Conservation (phyloP, 2,113 vertebrate species). For the Anolis carolinensis region DNA sequence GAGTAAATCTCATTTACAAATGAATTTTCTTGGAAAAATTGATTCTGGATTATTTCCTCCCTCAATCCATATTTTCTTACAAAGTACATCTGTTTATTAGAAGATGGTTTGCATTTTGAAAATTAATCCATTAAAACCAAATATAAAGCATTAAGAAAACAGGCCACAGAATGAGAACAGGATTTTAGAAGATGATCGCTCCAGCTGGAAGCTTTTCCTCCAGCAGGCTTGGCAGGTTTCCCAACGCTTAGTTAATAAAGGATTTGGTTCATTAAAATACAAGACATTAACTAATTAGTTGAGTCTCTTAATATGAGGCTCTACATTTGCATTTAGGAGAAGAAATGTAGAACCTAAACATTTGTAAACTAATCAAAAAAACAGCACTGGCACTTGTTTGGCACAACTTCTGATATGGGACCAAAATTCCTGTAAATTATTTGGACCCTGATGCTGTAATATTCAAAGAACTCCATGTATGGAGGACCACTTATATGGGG, state of each 20-base stretch:
- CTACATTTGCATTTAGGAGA: slow-evolving; percentile 25
- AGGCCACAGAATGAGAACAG: slow-evolving; percentile 19
- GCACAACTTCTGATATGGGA: background rate
- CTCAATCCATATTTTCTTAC: slow-evolving; percentile 9
- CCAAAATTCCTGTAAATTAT: background rate
- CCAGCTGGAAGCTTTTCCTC: slow-evolving; percentile 20
- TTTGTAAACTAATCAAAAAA: background rate
- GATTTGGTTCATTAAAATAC: slow-evolving; percentile 40
- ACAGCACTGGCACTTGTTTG: background rate
- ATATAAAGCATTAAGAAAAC: slow-evolving; percentile 10
- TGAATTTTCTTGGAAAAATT: background rate
- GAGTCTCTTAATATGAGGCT: slow-evolving; percentile 17
- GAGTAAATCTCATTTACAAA: background rate
- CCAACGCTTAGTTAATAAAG: slow-evolving; percentile 30
- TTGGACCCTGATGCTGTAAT: background rate
- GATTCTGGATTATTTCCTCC: background rate
- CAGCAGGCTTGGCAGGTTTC: slow-evolving; percentile 28
- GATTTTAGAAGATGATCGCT: slow-evolving; percentile 26
- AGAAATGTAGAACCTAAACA: slow-evolving; percentile 1
- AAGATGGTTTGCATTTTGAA: slow-evolving; percentile 10
- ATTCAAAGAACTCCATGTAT: background rate
- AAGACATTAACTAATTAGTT: slow-evolving; percentile 29
- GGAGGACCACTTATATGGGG: too few species aligned
- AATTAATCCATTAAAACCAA: slow-evolving; percentile 22
- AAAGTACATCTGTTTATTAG: slow-evolving; percentile 28